A percentile compares a stretch with the other conserved stretches of the same genome.
Conservation (phyloP, 2,888 invertebrate species). For the Rhyacophila evoluta region DNA sequence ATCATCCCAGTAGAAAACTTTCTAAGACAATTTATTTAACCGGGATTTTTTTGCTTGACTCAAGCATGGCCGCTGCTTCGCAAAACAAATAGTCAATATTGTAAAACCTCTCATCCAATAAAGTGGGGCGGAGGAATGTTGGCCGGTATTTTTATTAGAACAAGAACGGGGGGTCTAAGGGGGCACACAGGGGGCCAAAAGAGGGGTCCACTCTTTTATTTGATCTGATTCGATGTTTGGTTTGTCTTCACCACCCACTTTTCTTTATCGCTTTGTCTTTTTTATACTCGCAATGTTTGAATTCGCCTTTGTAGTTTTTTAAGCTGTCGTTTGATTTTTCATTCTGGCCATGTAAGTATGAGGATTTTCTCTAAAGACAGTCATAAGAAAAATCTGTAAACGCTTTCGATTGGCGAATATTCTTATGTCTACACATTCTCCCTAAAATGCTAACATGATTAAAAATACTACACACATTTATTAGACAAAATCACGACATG, state of each 20-base stretch:
- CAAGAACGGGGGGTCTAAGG: conserved; percentile 45
- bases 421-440: too few species aligned
- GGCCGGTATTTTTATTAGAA: conserved; percentile 55
- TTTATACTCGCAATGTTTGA: conserved; percentile 18
- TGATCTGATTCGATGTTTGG: conserved; percentile 55
- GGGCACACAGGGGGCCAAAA: conserved; percentile 35
- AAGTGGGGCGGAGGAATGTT: conserved; percentile 53
- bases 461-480: too few species aligned
- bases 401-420: too few species aligned
- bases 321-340: conserved; percentile 22
- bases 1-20: not conserved
- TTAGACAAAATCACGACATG: too few species aligned
- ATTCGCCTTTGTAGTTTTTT: conserved; percentile 22
- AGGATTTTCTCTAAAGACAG: not conserved
- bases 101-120: conserved; percentile 55
- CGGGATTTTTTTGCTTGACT: conserved; percentile 47
- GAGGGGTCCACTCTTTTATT: conserved; percentile 50
- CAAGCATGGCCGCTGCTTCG: conserved; percentile 44
- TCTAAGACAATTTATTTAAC: conserved; percentile 15
- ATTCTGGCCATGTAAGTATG: conserved; percentile 4
- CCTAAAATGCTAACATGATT: too few species aligned
- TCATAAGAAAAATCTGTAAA: not conserved
- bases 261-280: conserved; percentile 26
- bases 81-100: conserved; percentile 53
- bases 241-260: conserved; percentile 48